Percentiles rank a stretch among this genome's conserved stretches.
Conservation (phyloP, 2,797 vertebrate genomes). For the Acipenser transmontanus region DNA sequence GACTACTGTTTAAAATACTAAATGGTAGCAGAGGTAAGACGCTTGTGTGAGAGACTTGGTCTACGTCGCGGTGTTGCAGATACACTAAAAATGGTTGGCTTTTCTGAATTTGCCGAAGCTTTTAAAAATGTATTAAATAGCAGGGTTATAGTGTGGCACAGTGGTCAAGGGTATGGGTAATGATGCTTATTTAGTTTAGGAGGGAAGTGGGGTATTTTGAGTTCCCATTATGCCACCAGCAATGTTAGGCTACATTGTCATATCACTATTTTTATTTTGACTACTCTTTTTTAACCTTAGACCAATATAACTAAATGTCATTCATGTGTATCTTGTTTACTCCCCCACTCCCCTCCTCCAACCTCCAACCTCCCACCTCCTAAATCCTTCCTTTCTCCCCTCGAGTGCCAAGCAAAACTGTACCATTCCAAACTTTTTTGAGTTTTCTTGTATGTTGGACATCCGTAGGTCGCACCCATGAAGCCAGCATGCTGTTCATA, state of each 20-base stretch:
- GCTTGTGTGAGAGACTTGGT: too few relatives aligned
- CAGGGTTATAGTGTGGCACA: too few relatives aligned
- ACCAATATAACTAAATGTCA: slow-evolving; percentile 71
- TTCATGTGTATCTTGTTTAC: slow-evolving; percentile 76
- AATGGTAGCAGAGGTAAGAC: too few relatives aligned
- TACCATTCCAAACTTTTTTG: slow-evolving; percentile 71
- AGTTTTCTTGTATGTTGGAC: slow-evolving; percentile 71
- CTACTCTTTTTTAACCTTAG: slow-evolving; percentile 66
- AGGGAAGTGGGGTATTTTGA: too few relatives aligned
- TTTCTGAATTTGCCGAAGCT: too few relatives aligned
- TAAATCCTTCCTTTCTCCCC: slow-evolving; percentile 52
- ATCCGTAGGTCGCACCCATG: slow-evolving; percentile 71
- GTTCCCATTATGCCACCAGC: slow-evolving; percentile 67
- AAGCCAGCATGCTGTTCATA: slow-evolving; percentile 77
- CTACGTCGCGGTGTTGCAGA: too few relatives aligned
- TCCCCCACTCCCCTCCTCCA: slow-evolving; percentile 42
- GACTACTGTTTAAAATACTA: too few relatives aligned
- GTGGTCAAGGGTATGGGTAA: too few relatives aligned
- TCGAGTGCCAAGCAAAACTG: slow-evolving; percentile 72
- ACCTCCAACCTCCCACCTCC: slow-evolving; percentile 30
- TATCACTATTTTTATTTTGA: slow-evolving; percentile 64
- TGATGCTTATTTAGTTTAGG: too few relatives aligned
- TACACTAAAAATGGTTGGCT: too few relatives aligned
- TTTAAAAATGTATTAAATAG: too few relatives aligned
- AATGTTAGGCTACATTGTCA: slow-evolving; percentile 71